Evolutionary conservation across 2,113 vertebrate genomes (phyloP).

Genomic region (Podiceps cristatus): DNA sequence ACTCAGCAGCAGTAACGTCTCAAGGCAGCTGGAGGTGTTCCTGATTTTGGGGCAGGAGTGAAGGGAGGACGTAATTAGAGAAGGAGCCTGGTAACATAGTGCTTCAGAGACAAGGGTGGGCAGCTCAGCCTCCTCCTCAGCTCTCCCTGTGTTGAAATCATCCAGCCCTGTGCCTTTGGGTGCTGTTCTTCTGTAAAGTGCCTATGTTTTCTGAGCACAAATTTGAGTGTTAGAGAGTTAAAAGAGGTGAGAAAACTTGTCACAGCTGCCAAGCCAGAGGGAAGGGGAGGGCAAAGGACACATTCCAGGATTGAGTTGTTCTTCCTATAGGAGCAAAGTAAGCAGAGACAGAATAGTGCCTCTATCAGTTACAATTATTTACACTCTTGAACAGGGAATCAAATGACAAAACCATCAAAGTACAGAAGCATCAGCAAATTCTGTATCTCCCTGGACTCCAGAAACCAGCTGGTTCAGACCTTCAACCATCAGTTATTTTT

Average conservation of each 20-base stretch:
- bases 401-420: constrained; percentile 30
- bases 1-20: neutral
- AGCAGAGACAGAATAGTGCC: neutral
- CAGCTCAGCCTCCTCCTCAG: neutral
- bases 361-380: neutral
- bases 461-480: constrained; percentile 10
- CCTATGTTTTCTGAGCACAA: neutral
- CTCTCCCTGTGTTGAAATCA: neutral
- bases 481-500: neutral
- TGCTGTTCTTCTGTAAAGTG: neutral
- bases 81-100: accelerated
- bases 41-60: neutral
- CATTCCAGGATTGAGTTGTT: accelerated
- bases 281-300: neutral
- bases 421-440: neutral
- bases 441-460: neutral
- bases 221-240: neutral
- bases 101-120: neutral
- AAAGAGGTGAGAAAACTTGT: neutral
- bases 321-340: neutral
- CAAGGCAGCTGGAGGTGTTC: neutral
- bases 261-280: neutral
- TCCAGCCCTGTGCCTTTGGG: neutral
- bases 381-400: neutral
- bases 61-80: neutral